phyloP scores from a whole-genome alignment of 2,113 vertebrate species.

The Sander vitreus region DNA sequence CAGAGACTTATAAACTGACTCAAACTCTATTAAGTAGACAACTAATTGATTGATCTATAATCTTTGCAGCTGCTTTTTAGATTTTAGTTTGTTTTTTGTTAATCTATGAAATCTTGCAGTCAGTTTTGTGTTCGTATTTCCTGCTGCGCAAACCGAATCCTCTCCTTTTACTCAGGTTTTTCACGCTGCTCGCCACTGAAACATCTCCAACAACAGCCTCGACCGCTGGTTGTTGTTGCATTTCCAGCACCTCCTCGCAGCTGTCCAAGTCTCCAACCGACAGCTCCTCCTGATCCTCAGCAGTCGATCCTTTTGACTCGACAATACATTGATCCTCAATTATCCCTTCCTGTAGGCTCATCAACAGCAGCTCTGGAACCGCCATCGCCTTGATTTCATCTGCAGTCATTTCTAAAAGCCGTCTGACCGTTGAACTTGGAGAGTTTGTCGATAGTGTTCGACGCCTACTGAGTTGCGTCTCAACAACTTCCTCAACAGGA shows the following conservation, averaged over 20 bases:
- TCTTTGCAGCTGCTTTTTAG: too few relatives aligned
- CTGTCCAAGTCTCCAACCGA: slow-evolving; percentile 67
- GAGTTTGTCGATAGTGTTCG: accelerated
- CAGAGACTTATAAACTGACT: too few relatives aligned
- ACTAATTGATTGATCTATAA: too few relatives aligned
- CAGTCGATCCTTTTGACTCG: accelerated
- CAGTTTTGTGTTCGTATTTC: not conserved
- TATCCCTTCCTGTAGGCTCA: slow-evolving; percentile 2
- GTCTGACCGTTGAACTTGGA: slow-evolving; percentile 18
- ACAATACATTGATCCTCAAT: not conserved
- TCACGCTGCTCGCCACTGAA: not conserved
- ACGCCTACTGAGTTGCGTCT: not conserved
- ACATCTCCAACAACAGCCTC: not conserved
- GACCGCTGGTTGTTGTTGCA: not conserved
- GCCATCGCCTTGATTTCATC: slow-evolving; percentile 26
- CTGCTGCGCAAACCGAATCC: not conserved
- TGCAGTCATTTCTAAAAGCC: slow-evolving; percentile 10
- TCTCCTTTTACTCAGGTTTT: not conserved
- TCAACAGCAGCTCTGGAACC: slow-evolving; percentile 5
- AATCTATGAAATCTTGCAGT: slow-evolving; percentile 17
- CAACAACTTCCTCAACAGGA: not conserved
- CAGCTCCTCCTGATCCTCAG: not conserved
- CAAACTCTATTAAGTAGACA: too few relatives aligned
- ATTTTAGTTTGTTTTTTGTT: not conserved
- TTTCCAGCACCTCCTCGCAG: slow-evolving; percentile 45